Conservation (phyloP, 2,888 invertebrate genomes). For the Junonia oenone region DNA sequence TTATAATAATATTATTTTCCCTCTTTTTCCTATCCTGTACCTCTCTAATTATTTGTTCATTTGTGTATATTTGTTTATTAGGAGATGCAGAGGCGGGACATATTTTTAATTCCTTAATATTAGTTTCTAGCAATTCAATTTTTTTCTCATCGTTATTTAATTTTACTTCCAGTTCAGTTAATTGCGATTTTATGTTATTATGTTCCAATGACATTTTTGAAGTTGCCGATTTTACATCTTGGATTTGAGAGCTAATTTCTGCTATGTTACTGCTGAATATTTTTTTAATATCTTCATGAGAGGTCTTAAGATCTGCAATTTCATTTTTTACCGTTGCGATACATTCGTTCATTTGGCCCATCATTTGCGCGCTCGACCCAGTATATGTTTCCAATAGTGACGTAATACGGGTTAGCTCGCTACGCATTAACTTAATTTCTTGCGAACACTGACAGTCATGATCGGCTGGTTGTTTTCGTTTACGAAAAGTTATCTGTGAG, state of each 20-base stretch:
- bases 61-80: background rate
- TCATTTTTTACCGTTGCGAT: slow-evolving; percentile 12
- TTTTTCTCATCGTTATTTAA: slow-evolving; percentile 9
- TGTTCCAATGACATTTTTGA: slow-evolving; percentile 10
- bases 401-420: slow-evolving; percentile 11
- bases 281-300: slow-evolving; percentile 14
- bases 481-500: slow-evolving; percentile 15
- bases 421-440: slow-evolving; percentile 14
- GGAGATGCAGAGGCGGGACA: background rate
- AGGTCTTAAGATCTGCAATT: slow-evolving; percentile 7
- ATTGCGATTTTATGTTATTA: slow-evolving; percentile 13
- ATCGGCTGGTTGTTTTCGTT: slow-evolving; percentile 14
- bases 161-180: slow-evolving; percentile 14
- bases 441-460: slow-evolving; percentile 14
- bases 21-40: slow-evolving; percentile 22
- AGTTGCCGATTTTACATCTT: slow-evolving; percentile 6
- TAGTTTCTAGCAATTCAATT: slow-evolving; percentile 13
- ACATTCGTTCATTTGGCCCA: slow-evolving; percentile 12
- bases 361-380: slow-evolving; percentile 11
- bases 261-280: slow-evolving; percentile 3
- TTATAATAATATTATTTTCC: slow-evolving; percentile 18
- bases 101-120: slow-evolving; percentile 6
- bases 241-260: slow-evolving; percentile 12
- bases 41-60: slow-evolving; percentile 22
- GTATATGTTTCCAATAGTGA: slow-evolving; percentile 20